Evolutionary conservation across 1,140 invertebrate species (phyloP).

Genomic region (Hycleus phaleratus): DNA sequence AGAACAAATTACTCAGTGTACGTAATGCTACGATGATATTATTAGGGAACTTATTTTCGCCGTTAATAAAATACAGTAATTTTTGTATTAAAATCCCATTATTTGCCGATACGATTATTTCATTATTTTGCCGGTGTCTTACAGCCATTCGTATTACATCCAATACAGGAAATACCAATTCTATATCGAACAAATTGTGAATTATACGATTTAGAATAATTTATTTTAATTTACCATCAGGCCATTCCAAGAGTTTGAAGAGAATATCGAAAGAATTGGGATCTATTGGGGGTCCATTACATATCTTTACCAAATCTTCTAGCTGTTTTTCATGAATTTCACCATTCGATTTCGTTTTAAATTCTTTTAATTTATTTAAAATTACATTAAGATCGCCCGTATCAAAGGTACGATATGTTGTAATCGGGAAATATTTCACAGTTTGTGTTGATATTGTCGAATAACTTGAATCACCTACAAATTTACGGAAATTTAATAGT

Average conservation of each 20-base stretch:
- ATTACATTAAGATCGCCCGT: slow-evolving; percentile 44
- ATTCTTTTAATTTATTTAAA: slow-evolving; percentile 61
- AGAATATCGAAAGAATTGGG: slow-evolving; percentile 50
- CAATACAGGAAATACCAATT: slow-evolving; percentile 77
- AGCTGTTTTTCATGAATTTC: slow-evolving; percentile 48
- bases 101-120: slow-evolving; percentile 47
- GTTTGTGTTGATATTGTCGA: slow-evolving; percentile 8
- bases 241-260: slow-evolving; percentile 67
- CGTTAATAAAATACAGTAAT: slow-evolving; percentile 39
- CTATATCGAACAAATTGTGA: slow-evolving; percentile 31
- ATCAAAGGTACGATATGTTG: slow-evolving; percentile 42
- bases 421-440: slow-evolving; percentile 43
- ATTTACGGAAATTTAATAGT: not conserved
- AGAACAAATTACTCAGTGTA: slow-evolving; percentile 69
- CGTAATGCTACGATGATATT: slow-evolving; percentile 74
- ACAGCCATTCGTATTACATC: slow-evolving; percentile 76
- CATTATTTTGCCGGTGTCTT: slow-evolving; percentile 54
- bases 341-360: slow-evolving; percentile 56
- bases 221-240: slow-evolving; percentile 47
- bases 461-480: not conserved
- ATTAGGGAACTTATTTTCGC: slow-evolving; percentile 40
- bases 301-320: slow-evolving; percentile 53
- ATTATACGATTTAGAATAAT: not conserved
- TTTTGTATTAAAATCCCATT: slow-evolving; percentile 39
- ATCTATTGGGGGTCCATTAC: slow-evolving; percentile 42